Conservation (phyloP, 2,888 invertebrate genomes). For the Morinoia aosen region DNA sequence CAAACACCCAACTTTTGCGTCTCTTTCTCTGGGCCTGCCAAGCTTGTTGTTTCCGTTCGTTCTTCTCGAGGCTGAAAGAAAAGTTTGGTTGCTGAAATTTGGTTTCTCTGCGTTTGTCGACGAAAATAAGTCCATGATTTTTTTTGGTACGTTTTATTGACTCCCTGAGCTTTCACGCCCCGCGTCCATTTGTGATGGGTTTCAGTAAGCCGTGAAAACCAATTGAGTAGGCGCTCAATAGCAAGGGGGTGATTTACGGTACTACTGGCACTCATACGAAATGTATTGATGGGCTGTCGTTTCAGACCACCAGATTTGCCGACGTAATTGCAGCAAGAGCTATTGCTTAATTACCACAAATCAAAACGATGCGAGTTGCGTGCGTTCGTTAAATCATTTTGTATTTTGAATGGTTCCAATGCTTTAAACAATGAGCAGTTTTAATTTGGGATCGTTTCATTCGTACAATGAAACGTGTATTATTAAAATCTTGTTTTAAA, state of each 20-base stretch:
- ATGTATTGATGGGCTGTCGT: too few species aligned
- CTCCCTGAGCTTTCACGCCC: neutral
- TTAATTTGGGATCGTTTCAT: neutral
- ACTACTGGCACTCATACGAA: too few species aligned
- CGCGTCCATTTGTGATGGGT: neutral
- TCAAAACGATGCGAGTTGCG: too few species aligned
- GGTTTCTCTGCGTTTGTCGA: neutral
- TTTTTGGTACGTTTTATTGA: neutral
- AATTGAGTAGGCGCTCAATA: neutral
- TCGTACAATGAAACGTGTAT: neutral
- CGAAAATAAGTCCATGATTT: slow-evolving; percentile 4
- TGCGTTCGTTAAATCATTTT: neutral
- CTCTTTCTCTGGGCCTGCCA: neutral
- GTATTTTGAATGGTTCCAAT: neutral
- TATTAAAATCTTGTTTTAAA: neutral
- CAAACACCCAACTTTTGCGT: slow-evolving; percentile 38
- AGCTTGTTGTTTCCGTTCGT: slow-evolving; percentile 6
- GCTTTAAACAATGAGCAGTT: neutral
- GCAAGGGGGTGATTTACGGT: too few species aligned
- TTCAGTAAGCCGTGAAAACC: neutral
- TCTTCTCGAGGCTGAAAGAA: neutral
- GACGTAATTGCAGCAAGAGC: too few species aligned
- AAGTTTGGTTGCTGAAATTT: neutral
- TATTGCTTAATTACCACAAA: too few species aligned
- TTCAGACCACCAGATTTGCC: too few species aligned